Evolutionary conservation across 2,113 vertebrate species (phyloP).

Genomic region (Tenebrosternarchus preto): DNA sequence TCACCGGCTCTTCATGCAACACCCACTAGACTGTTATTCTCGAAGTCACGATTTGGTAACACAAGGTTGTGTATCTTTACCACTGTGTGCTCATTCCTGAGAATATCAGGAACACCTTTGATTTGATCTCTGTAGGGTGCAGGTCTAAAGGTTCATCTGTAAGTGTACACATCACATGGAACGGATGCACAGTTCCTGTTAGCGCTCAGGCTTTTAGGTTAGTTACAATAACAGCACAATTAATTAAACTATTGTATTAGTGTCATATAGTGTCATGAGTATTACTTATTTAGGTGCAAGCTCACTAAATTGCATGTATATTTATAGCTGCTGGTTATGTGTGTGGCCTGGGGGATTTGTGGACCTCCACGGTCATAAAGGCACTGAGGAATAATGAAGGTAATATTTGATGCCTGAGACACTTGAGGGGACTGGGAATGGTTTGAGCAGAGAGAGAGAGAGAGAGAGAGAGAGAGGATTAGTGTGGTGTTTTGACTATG

Average conservation of each 20-base stretch:
- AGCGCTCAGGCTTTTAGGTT: not conserved
- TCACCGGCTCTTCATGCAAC: too few species aligned
- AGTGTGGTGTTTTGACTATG: constrained; percentile 45
- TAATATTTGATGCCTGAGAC: not conserved
- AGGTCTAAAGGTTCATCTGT: not conserved
- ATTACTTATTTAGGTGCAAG: constrained; percentile 12
- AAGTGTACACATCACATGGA: not conserved
- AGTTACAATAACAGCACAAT: constrained; percentile 7
- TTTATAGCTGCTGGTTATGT: constrained; percentile 38
- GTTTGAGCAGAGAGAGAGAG: constrained; percentile 38
- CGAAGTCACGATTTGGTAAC: too few species aligned
- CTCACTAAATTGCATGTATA: constrained; percentile 29
- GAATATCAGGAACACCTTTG: too few species aligned
- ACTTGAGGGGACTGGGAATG: not conserved
- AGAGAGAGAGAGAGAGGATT: constrained; percentile 12
- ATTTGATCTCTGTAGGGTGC: too few species aligned
- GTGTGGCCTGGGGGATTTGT: constrained; percentile 38
- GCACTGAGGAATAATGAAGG: constrained; percentile 40
- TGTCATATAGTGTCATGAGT: constrained; percentile 18
- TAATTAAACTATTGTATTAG: constrained; percentile 35
- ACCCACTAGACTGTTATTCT: too few species aligned
- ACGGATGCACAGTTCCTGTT: not conserved
- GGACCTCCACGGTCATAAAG: constrained; percentile 32
- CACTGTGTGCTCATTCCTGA: too few species aligned
- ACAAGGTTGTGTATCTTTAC: too few species aligned